Conservation (phyloP, 2,888 invertebrate genomes). For the Myopa tessellatipennis region DNA sequence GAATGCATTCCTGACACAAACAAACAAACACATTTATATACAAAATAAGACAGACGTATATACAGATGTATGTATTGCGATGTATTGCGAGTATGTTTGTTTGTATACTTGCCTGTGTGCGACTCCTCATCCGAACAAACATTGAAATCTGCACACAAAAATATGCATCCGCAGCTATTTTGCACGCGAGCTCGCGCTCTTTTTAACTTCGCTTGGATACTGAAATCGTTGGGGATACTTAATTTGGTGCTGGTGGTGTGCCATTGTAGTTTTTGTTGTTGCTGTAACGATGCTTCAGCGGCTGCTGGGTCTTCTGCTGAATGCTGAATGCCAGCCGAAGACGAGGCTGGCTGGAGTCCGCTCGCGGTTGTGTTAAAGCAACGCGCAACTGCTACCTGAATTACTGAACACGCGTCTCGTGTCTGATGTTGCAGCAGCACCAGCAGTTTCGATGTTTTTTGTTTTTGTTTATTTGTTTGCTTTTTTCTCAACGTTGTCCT, state of each 20-base stretch:
- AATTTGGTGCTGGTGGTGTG: conserved; percentile 34
- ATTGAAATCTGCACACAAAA: neutral
- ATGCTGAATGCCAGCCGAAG: conserved; percentile 17
- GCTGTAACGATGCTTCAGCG: conserved; percentile 19
- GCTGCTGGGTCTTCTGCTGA: conserved; percentile 26
- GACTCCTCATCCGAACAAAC: neutral
- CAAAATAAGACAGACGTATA: neutral
- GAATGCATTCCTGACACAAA: conserved; percentile 10
- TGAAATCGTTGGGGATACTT: conserved; percentile 45
- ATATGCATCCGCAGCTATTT: conserved; percentile 27
- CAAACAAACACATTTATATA: neutral
- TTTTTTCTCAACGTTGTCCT: conserved; percentile 30
- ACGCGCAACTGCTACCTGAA: conserved; percentile 64
- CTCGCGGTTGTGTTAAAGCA: conserved; percentile 38
- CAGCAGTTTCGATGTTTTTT: conserved; percentile 10
- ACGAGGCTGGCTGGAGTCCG: conserved; percentile 11
- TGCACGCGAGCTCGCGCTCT: conserved; percentile 15
- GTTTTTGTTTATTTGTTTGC: conserved; percentile 20
- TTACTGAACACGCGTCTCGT: conserved; percentile 67
- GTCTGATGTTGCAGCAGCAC: conserved; percentile 59
- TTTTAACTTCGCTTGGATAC: conserved; percentile 39
- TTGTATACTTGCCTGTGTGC: neutral
- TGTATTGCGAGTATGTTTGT: neutral
- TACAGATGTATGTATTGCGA: neutral
- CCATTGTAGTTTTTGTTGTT: conserved; percentile 29